Evolutionary conservation across 1,140 invertebrate species (phyloP), one percentile per base, ranked within the genome.

Genomic region (Helicoverpa zea): DNA sequence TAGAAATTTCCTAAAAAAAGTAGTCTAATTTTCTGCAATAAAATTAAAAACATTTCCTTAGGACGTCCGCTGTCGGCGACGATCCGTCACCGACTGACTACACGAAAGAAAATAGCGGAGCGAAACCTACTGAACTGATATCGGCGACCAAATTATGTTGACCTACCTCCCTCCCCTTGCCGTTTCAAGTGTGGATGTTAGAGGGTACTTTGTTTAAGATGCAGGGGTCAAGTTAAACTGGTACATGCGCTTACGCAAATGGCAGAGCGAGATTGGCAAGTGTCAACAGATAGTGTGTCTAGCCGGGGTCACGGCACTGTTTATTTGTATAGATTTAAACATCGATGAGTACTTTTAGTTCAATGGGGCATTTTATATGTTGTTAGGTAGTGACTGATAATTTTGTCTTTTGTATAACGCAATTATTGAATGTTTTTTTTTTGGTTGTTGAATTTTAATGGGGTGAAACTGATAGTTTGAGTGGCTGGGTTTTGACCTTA

Each of bases 231-330:
- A 80, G 1, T 68, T 85, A 83, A 2, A 66, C 2, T 91, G 88
- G 92, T 84, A 13, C 84, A 81, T 81, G 79, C 83, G 88, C 91
- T 93, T 94, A 93, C 93, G 93, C 91, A 94, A 93, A 94, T 93
- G 90, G 51, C 82, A 87, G 56, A 87, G 35, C 68, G 58, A 89
- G 90, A 92, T 92, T 90, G 88, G 88, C 87, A 88, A 92, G 86
- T 92, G 92, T 94, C 91, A 94, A 92, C 87, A 81, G 92, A 93
- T 93, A 92, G 88, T 66, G 79, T 70, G 90, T 90, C 88, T 92
- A 86, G 80, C 86, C 80, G 83, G 89, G 90, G 92, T 94, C 92
- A 91, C 80, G 87, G 81, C 81, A 84, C 84, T 86, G 74, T 90
- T 90, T 91, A 83, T 91, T 88, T 90, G 82, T 83, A 85, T 82